Evolutionary conservation across 2,797 vertebrate genomes (phyloP).

Genomic region (Platalea minor): DNA sequence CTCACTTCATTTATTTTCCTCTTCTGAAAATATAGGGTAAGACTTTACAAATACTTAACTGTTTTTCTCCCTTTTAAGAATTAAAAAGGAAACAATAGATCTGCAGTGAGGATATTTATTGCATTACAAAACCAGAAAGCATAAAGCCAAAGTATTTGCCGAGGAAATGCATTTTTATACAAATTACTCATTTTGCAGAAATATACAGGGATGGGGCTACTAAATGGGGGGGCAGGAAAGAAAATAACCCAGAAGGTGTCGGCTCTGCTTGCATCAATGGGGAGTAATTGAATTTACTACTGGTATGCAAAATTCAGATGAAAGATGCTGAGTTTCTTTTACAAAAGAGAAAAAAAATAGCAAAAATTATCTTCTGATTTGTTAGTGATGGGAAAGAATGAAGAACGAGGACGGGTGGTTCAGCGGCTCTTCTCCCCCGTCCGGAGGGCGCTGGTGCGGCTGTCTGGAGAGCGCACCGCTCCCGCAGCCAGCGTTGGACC

Average conservation of each 20-base stretch:
- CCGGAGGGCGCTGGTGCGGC: neutral
- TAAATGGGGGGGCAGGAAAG: neutral
- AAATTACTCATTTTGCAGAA: neutral
- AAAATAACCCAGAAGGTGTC: neutral
- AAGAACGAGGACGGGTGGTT: neutral
- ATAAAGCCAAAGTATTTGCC: neutral
- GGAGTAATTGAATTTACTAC: neutral
- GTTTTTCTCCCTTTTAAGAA: neutral
- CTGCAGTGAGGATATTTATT: neutral
- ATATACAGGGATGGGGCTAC: neutral
- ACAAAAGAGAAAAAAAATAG: neutral
- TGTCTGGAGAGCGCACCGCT: neutral
- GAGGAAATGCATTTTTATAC: neutral
- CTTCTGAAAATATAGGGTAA: neutral
- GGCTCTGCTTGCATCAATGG: neutral
- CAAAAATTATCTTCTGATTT: neutral
- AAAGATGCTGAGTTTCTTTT: neutral
- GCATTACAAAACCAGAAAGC: neutral
- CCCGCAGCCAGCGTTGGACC: neutral
- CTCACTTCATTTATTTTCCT: slow-evolving; percentile 15
- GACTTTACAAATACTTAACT: neutral
- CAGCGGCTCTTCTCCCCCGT: neutral
- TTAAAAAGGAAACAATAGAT: neutral
- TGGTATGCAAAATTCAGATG: neutral
- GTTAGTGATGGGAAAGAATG: neutral